Evolutionary conservation across 2,888 invertebrate genomes (phyloP), one percentile per base, ranked within the genome.

Genomic region (Lasioglossum calceatum): DNA sequence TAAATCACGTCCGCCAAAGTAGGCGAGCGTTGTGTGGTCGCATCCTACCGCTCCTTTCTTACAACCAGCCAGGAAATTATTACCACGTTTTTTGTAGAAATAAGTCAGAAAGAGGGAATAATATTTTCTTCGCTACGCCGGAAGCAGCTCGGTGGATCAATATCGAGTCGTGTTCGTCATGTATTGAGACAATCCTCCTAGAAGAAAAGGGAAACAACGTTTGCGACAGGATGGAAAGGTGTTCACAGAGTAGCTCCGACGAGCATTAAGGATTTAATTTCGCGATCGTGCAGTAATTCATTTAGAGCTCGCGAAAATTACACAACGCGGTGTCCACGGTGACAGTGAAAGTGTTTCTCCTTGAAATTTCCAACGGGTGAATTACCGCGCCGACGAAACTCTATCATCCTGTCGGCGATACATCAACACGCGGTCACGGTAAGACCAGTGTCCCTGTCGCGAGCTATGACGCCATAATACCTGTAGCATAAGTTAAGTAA

Each of bases 341-440:
- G 95, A 93, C 94, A 94, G 95, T 93, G 95, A 95, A 95, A 95
- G 95, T 94, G 93, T 93, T 91, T 94, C 92, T 93, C 94, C 95
- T 95, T 94, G 94, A 93, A 91, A 87, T 92, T 92, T 92, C 88
- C 89, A 90, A 86, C 84, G 81, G 79, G 73, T 14, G 16, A 39
- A 86, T 32, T 64, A 32, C 8, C 32, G 27, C 32, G 16, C 32
- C 32, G 8, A 19, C 8, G 36, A 64, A 64, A 64, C 64, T 32
- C 32, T 32, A 64, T 19, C 64, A 8, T 19, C 64, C 64, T 64
- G 64, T 64, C 64, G 71, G 4, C 78, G 54, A 71, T 42, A 7
- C n/a, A 47, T 54, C 47, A 36, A 44, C 19, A 58, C 44, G 16
- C n/a, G 67, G 32, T 85, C 81, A 83, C 81, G 81, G 77, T 85